Evolutionary conservation across 2,797 vertebrate species (phyloP), one percentile per base, ranked within the genome.

Genomic region (Tinamus major): DNA sequence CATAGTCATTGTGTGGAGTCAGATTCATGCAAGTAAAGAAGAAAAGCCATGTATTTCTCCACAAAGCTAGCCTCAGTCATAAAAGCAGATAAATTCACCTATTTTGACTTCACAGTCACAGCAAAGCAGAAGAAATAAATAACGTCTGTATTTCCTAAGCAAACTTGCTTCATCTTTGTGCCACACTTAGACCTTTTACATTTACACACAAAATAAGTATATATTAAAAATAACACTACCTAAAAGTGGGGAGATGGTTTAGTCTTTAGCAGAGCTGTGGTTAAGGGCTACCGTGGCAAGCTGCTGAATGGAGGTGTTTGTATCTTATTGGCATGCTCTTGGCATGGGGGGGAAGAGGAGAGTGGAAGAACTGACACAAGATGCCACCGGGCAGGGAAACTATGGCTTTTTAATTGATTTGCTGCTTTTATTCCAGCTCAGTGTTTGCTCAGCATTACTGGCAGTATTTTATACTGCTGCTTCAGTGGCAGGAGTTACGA

Each of bases 221-320:
- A 3, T 48, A 72, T 33, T 29, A 83, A 85, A 61, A 91, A 44
- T 26, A 79, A 23, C 20, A 23, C 15, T 1, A 1, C 56, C 59
- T 85, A 65, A 3, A 72, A 61, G 46, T 13, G 59, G 64, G 37
- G 85, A 67, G 35, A 77, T 3, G 19, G 21, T 92, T 79, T 26
- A 27, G 53, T 67, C 63, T 74, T 72, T 37, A 44, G 18, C 53
- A 31, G 37, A 80, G 58, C 70, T 79, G 76, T 62, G 44, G 69
- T 85, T 62, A 15, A 68, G 89, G 44, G 39, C 88, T 94, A 87
- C 75, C 59, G 42, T 85, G 92, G 64, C 55, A 69, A 90, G 76
- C 63, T 88, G 49, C 42, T 88, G 89, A 9, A 87, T 72, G 74
- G 59, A 76, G 51, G 61, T 74, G 46, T 77, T 89, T 48, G 49